Evolutionary conservation across 2,888 invertebrate genomes (phyloP).

Genomic region (Spialia ferax): DNA sequence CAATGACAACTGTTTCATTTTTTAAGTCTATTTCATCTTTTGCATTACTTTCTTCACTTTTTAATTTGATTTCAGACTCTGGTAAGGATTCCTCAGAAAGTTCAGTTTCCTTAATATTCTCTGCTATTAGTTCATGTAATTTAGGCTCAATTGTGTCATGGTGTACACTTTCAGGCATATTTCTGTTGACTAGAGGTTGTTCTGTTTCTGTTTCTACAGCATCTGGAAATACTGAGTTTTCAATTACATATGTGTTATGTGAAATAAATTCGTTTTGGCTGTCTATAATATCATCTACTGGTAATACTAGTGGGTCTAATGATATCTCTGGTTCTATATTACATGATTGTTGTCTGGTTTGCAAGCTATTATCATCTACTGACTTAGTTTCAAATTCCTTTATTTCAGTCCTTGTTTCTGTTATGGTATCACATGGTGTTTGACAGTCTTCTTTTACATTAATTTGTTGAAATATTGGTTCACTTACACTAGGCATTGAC

Average conservation of each 20-base stretch:
- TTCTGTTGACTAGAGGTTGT: constrained; percentile 32
- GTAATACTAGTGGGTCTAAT: constrained; percentile 16
- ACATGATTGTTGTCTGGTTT: constrained; percentile 24
- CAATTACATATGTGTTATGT: constrained; percentile 27
- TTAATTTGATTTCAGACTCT: neutral
- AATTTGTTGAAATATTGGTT: constrained; percentile 66
- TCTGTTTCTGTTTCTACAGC: constrained; percentile 27
- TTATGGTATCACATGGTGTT: constrained; percentile 76
- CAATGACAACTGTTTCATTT: constrained; percentile 24
- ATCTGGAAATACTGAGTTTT: constrained; percentile 24
- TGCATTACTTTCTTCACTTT: neutral
- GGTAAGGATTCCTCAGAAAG: constrained; percentile 1
- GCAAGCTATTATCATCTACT: constrained; percentile 65
- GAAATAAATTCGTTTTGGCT: constrained; percentile 21
- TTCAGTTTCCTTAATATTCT: neutral
- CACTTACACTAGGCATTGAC: constrained; percentile 77
- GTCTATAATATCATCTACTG: constrained; percentile 39
- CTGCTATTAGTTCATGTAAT: neutral
- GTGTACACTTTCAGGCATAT: constrained; percentile 2
- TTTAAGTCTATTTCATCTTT: neutral
- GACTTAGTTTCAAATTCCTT: constrained; percentile 76
- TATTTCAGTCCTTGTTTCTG: constrained; percentile 70
- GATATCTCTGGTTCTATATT: constrained; percentile 14
- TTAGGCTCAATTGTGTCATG: constrained; percentile 5
- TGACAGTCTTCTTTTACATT: constrained; percentile 77